Percentiles rank a stretch among this genome's conserved stretches.
Evolutionary conservation across 2,113 vertebrate species (phyloP).

Genomic region (Sceloporus undulatus): DNA sequence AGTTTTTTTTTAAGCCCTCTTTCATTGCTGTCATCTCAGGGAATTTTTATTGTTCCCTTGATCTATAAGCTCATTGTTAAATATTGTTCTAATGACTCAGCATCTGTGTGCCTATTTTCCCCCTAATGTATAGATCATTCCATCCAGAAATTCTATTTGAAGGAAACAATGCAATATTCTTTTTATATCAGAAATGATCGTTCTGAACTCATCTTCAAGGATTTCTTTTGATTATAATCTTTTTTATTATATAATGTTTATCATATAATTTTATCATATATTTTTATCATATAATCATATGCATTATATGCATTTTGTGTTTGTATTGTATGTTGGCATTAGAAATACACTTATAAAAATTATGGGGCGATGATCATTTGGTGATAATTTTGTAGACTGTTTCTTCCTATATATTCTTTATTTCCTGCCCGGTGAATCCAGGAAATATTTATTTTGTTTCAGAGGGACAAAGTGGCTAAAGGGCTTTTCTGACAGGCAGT

Average conservation of each 20-base stretch:
- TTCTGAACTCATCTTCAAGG: slow-evolving; percentile 34
- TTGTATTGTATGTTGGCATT: too few species aligned
- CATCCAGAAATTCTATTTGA: neutral
- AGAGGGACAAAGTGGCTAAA: neutral
- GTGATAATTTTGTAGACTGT: slow-evolving; percentile 26
- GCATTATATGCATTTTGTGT: too few species aligned
- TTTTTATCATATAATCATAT: too few species aligned
- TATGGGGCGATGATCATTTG: too few species aligned
- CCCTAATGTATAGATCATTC: neutral
- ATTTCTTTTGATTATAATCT: too few species aligned
- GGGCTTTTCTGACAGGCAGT: neutral
- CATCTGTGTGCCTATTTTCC: neutral
- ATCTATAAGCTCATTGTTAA: neutral
- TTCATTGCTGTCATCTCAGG: neutral
- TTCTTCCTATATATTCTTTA: slow-evolving; percentile 44
- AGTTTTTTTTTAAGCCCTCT: neutral
- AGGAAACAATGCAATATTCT: slow-evolving; percentile 6
- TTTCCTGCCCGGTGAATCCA: neutral
- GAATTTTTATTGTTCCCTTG: neutral
- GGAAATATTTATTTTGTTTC: neutral
- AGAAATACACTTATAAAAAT: too few species aligned
- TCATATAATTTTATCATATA: too few species aligned
- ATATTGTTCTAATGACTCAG: neutral
- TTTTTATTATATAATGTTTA: too few species aligned
- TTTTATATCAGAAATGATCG: slow-evolving; percentile 46